Percentiles rank a stretch among this genome's conserved stretches.
Evolutionary conservation across 2,113 vertebrate species (phyloP).

Genomic region (Toxostoma redivivum): DNA sequence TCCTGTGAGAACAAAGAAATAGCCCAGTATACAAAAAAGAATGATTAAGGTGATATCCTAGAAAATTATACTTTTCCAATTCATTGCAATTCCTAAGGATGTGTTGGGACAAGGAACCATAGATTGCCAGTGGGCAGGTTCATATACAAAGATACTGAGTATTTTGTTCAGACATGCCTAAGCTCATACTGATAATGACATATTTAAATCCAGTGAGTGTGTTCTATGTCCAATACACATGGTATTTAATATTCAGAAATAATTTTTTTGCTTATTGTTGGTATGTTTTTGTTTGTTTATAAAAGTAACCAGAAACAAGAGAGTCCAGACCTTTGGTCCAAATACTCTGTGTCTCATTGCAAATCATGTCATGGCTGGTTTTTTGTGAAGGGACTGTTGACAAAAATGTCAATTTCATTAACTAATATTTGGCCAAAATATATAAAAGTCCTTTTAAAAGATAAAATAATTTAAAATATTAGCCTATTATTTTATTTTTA

Average conservation of each 20-base stretch:
- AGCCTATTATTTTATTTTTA: neutral
- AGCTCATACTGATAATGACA: neutral
- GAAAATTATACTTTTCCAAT: neutral
- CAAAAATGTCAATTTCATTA: neutral
- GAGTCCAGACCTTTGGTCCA: neutral
- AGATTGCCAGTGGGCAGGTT: neutral
- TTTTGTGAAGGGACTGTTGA: neutral
- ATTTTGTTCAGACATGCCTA: neutral
- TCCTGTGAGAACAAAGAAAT: neutral
- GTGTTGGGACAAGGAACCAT: neutral
- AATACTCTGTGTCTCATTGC: neutral
- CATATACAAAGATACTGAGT: neutral
- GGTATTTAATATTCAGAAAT: neutral
- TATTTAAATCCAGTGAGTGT: neutral
- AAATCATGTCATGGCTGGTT: neutral
- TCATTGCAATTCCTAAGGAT: neutral
- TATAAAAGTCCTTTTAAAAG: neutral
- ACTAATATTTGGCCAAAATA: neutral
- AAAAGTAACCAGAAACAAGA: neutral
- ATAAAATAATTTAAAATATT: neutral
- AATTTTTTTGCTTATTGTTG: neutral
- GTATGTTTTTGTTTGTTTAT: neutral
- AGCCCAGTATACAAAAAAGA: neutral
- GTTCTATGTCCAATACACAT: neutral
- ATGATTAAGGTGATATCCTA: neutral